Base-by-base conservation (phyloP, 2,797 vertebrate species). In the Sibirionetta formosa region DNA sequence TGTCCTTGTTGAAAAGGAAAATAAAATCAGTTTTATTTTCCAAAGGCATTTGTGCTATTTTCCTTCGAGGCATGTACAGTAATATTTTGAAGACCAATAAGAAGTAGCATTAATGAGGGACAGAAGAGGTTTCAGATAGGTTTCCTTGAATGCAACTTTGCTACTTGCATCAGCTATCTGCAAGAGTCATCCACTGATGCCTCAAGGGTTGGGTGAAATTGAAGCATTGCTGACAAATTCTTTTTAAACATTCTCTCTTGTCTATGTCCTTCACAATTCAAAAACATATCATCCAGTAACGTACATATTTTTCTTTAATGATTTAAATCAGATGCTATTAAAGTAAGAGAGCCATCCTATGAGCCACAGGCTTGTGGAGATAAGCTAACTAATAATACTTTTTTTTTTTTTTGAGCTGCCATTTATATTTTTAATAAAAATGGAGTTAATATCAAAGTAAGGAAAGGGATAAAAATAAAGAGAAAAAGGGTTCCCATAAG, bases 401-500 rank as follows among this genome's bases (percentile, higher is more conserved):
- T 33, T 6, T 1, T 26, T 58, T 20, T 88, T 48, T 48, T 44
- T 20, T 7, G 14, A 64, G 82, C 46, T 68, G 40, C 15, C 20
- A 72, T 65, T 80, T 80, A 3, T 64, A 40, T 53, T 88, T 73
- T 73, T 79, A 85, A 80, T 77, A 90, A 81, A 91, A 86, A 83
- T 48, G 15, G 65, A 90, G 76, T 88, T 90, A 79, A 42, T 76
- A 92, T 40, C 31, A 77, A 90, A 90, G 63, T 44, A 31, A 77
- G 77, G 80, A 95, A 76, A 36, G 4, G 16, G 27, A 65, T 88
- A 81, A 80, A 88, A 51, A 51, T 36, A 57, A 19, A 56, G 19
- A 81, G 40, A 33, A 82, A 54, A 22, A 76, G 7, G 58, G 85
- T 82, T 56, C 29, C 33, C 20, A 3, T 20, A 87, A 58, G n/a